Conservation (phyloP, 2,888 invertebrate species). For the Copidosoma aretas region DNA sequence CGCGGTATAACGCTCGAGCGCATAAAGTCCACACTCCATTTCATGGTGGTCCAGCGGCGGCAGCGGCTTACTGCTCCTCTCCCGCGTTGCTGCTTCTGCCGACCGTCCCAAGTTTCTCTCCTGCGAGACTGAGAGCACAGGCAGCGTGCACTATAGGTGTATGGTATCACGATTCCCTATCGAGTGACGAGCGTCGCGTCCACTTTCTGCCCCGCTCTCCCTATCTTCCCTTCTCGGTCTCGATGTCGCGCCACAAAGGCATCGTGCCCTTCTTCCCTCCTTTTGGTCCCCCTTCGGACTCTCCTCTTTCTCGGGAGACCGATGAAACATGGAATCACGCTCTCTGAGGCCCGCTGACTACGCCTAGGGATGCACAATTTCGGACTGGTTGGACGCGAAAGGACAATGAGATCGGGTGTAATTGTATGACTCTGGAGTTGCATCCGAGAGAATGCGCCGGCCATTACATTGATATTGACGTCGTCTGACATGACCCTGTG, state of each 20-base stretch:
- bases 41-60: slow-evolving; percentile 38
- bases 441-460: slow-evolving; percentile 23
- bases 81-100: slow-evolving; percentile 5
- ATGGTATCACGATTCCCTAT: slow-evolving; percentile 43
- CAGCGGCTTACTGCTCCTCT: slow-evolving; percentile 27
- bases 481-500: not conserved
- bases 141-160: slow-evolving; percentile 34
- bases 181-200: slow-evolving; percentile 41
- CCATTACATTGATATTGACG: slow-evolving; percentile 1
- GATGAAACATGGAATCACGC: not conserved
- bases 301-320: slow-evolving; percentile 9
- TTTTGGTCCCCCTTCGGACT: slow-evolving; percentile 19
- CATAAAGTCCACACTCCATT: slow-evolving; percentile 35
- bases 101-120: slow-evolving; percentile 2
- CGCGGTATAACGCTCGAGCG: not conserved
- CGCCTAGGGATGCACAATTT: not conserved
- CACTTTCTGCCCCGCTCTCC: slow-evolving; percentile 9
- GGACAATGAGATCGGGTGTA: slow-evolving; percentile 11
- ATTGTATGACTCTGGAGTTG: slow-evolving; percentile 29
- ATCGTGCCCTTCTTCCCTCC: slow-evolving; percentile 13
- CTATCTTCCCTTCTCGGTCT: slow-evolving; percentile 11
- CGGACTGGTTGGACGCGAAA: not conserved
- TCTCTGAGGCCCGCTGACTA: not conserved
- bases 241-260: slow-evolving; percentile 31
- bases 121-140: slow-evolving; percentile 8